These are phyloP conservation scores for Drosophila gunungcola DNA, from an alignment of 1,140 invertebrate genomes.

Conservation along the genomic window DNA sequence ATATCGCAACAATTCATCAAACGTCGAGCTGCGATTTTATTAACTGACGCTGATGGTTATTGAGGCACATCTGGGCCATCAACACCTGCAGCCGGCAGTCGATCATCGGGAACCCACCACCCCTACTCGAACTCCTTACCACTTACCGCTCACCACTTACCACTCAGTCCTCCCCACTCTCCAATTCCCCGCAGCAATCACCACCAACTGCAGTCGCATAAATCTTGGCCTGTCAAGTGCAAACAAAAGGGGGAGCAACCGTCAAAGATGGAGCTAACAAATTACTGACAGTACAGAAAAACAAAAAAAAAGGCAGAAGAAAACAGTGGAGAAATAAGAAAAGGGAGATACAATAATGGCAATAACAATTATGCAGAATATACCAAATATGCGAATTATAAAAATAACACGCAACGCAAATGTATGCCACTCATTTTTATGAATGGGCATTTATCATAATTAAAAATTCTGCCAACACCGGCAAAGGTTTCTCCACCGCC, in stretches of 20 bases:
- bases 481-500: slow-evolving; percentile 9
- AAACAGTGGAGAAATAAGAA: slow-evolving; percentile 7
- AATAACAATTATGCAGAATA: slow-evolving; percentile 70
- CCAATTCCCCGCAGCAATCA: slow-evolving; percentile 29
- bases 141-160: background rate
- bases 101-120: slow-evolving; percentile 22
- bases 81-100: slow-evolving; percentile 66
- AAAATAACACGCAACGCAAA: slow-evolving; percentile 73
- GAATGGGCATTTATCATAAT: slow-evolving; percentile 82
- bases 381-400: slow-evolving; percentile 43
- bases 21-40: slow-evolving; percentile 74
- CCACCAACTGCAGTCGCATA: slow-evolving; percentile 62
- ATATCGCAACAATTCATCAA: slow-evolving; percentile 74
- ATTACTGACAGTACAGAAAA: slow-evolving; percentile 38
- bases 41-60: slow-evolving; percentile 80
- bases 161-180: background rate
- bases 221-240: slow-evolving; percentile 69
- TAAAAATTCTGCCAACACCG: slow-evolving; percentile 68
- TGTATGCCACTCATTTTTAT: slow-evolving; percentile 72
- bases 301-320: background rate
- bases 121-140: too few species aligned
- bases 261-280: slow-evolving; percentile 59
- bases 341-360: slow-evolving; percentile 34
- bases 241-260: slow-evolving; percentile 24
- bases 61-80: slow-evolving; percentile 76